Evolutionary conservation across 2,113 vertebrate species (phyloP), one percentile per base, ranked within the genome.

Genomic region (Cryptoleucopteryx plumbea): DNA sequence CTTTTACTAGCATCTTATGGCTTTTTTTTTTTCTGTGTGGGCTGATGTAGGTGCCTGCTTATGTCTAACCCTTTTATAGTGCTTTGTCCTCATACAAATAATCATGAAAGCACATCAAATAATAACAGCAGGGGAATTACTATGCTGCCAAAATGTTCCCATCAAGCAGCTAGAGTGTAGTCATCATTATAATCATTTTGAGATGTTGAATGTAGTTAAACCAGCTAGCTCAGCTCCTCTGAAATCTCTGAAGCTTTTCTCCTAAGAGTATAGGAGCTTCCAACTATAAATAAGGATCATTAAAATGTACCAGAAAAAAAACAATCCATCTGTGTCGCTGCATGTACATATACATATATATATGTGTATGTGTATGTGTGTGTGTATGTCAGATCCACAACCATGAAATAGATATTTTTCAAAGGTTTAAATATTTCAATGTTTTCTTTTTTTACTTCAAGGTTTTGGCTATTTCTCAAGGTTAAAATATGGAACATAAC

Each of bases 51-150:
- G 48, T 95, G 36, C 68, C 83, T 93, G 53, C 65, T 91, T 95
- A 90, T 85, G 47, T 90, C 82, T 94, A 86, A 82, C 61, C 55
- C 66, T 77, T 93, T 94, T 94, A 80, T 53, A 90, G 68, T 87
- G 79, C 62, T 94, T 96, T 95, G 82, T 93, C 85, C 80, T 96
- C 38, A 80, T 74, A 95, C 82, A 97, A 97, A 95, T 96, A 92
- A 94, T 94, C 88, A 88, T 81, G 80, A 95, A 97, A 95, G 58
- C 82, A 89, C 70, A 92, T 92, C 80, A 97, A 82, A 97, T 94
- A 95, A 95, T 93, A 95, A 95, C 91, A 96, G 86, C 87, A 89
- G 87, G 90, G 50, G 94, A 95, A 89, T 95, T 89, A 80, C 85
- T 93, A 36, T 62, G 47, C 91, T 97, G 95, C 77, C 90, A 92